phyloP scores from a whole-genome alignment of 2,888 invertebrate species.

The Chrysopilus asiliformis region DNA sequence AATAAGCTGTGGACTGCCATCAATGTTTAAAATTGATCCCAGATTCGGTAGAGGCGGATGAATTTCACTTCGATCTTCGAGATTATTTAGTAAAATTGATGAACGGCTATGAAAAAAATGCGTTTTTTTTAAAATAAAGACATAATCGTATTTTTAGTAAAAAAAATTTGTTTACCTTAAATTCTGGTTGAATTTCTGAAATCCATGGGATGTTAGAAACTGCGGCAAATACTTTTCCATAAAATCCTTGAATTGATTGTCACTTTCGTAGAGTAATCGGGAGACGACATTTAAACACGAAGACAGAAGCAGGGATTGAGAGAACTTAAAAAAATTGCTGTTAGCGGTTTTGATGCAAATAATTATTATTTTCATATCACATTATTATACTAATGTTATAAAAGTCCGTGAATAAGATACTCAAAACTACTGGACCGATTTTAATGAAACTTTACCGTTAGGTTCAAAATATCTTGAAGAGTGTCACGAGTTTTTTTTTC shows the following conservation, averaged over 20 bases:
- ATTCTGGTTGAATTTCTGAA: constrained; percentile 20
- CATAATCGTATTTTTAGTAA: too few relatives aligned
- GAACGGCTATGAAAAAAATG: constrained; percentile 18
- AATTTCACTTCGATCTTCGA: constrained; percentile 26
- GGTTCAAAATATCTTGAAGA: too few relatives aligned
- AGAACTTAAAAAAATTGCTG: constrained; percentile 21
- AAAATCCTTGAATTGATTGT: constrained; percentile 22
- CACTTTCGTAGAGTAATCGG: constrained; percentile 22
- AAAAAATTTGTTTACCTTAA: constrained; percentile 21
- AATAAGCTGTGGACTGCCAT: constrained; percentile 27
- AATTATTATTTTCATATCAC: too few relatives aligned
- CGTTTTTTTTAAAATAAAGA: too few relatives aligned
- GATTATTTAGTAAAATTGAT: constrained; percentile 21
- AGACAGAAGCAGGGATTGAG: constrained; percentile 30
- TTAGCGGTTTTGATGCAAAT: constrained; percentile 2
- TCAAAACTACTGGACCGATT: too few relatives aligned
- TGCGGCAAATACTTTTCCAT: constrained; percentile 24
- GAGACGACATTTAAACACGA: constrained; percentile 24
- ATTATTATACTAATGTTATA: too few relatives aligned
- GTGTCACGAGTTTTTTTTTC: too few relatives aligned
- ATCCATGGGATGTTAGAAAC: constrained; percentile 25
- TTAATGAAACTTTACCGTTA: too few relatives aligned
- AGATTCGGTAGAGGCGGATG: constrained; percentile 29
- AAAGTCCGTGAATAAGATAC: too few relatives aligned
- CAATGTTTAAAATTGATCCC: constrained; percentile 26